These are phyloP conservation scores for Lochmaea crataegi DNA, from an alignment of 2,888 invertebrate genomes.

Conservation along the genomic window DNA sequence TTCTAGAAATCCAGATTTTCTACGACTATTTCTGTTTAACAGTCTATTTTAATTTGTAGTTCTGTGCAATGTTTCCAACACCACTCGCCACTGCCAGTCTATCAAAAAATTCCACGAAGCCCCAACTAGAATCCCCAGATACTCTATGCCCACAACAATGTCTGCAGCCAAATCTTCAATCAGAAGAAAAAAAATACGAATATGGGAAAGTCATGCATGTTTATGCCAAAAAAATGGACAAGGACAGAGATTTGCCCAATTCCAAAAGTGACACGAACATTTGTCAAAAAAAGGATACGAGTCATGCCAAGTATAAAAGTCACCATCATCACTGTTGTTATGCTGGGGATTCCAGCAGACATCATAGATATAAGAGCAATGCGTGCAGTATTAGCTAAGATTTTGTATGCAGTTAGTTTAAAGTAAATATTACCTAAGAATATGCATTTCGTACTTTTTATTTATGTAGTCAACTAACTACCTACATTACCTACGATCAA, in stretches of 20 bases:
- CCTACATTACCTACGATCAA: no score
- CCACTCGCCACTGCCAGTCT: not conserved
- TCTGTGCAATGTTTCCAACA: not conserved
- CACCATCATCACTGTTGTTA: constrained; percentile 66
- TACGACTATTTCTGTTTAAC: no score
- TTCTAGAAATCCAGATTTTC: no score
- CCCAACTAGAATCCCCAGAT: not conserved
- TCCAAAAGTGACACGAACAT: constrained; percentile 61
- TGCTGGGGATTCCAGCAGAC: constrained; percentile 50
- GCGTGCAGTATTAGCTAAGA: constrained; percentile 56
- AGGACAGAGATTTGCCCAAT: constrained; percentile 47
- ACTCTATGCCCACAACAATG: not conserved
- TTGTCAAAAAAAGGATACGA: constrained; percentile 48
- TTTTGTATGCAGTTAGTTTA: not conserved
- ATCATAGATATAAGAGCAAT: constrained; percentile 64
- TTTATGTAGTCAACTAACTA: not conserved
- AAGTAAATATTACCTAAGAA: constrained; percentile 1
- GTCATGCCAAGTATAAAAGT: constrained; percentile 54
- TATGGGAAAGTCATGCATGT: constrained; percentile 57
- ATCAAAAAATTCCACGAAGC: not conserved
- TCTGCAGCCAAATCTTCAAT: not conserved
- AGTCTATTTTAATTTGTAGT: not conserved
- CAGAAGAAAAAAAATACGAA: constrained; percentile 47
- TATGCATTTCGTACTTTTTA: not conserved
- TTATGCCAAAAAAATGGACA: constrained; percentile 54